These are phyloP conservation scores for Leptinotarsa lineolata DNA, from an alignment of 1,140 invertebrate genomes.

Conservation along the genomic window DNA sequence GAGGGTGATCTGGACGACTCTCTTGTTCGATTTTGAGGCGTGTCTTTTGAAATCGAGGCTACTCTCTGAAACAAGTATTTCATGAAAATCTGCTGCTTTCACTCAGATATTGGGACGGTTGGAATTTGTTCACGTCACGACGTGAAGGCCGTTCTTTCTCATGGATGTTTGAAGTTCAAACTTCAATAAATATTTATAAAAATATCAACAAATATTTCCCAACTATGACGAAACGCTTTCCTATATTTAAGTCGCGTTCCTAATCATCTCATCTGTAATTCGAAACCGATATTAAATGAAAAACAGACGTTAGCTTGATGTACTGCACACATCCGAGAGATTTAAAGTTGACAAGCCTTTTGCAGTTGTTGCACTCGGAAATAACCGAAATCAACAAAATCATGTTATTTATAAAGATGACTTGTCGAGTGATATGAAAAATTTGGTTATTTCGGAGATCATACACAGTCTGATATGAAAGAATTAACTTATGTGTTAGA, in stretches of 20 bases:
- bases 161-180: background rate
- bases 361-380: background rate
- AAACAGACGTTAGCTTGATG: background rate
- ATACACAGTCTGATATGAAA: too few species aligned
- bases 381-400: background rate
- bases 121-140: background rate
- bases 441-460: too few species aligned
- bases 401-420: too few species aligned
- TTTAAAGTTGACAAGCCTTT: background rate
- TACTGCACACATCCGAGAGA: constrained; percentile 1
- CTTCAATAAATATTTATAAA: background rate
- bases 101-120: background rate
- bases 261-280: constrained; percentile 9
- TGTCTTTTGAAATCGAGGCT: background rate
- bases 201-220: background rate
- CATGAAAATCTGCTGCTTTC: background rate
- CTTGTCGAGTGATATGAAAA: too few species aligned
- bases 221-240: constrained; percentile 4
- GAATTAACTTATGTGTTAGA: too few species aligned
- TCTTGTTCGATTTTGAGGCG: background rate
- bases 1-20: background rate
- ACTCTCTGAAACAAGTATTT: background rate
- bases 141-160: background rate
- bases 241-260: background rate
- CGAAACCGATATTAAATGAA: constrained; percentile 8